Conservation (phyloP, 1,140 invertebrate genomes). For the Platorchestia sp. region DNA sequence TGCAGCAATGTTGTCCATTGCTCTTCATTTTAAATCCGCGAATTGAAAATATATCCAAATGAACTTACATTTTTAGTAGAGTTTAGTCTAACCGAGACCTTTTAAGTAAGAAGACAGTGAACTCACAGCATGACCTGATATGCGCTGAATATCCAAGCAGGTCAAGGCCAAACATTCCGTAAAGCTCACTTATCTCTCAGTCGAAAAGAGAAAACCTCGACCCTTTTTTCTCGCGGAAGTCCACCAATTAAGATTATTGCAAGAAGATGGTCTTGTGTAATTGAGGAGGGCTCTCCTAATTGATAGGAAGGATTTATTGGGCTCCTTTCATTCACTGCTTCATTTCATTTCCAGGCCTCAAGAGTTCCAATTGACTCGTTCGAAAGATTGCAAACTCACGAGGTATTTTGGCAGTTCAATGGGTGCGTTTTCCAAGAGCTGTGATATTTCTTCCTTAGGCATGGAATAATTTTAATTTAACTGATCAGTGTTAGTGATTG, state of each 20-base stretch:
- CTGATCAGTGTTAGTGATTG: too few species aligned
- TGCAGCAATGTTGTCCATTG: too few species aligned
- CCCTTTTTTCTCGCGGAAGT: background rate
- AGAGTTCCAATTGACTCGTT: background rate
- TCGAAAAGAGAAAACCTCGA: background rate
- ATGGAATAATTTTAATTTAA: background rate
- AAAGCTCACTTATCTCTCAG: constrained; percentile 1
- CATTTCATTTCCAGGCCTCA: background rate
- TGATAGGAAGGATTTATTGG: background rate
- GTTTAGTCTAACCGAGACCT: background rate
- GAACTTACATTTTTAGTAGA: too few species aligned
- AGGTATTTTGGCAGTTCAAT: background rate
- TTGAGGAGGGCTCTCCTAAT: background rate
- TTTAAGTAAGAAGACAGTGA: background rate
- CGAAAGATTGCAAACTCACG: background rate
- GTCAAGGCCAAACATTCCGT: background rate
- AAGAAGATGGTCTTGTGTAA: constrained; percentile 4
- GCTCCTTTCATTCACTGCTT: background rate
- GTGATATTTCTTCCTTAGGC: background rate
- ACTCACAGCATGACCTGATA: background rate
- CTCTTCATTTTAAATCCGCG: too few species aligned
- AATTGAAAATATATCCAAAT: too few species aligned
- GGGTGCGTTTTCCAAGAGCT: background rate
- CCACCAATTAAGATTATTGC: constrained; percentile 32
- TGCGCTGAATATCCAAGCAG: background rate